These are phyloP conservation scores for Panurus biarmicus DNA, from an alignment of 2,113 vertebrate species.

Conservation along the genomic window DNA sequence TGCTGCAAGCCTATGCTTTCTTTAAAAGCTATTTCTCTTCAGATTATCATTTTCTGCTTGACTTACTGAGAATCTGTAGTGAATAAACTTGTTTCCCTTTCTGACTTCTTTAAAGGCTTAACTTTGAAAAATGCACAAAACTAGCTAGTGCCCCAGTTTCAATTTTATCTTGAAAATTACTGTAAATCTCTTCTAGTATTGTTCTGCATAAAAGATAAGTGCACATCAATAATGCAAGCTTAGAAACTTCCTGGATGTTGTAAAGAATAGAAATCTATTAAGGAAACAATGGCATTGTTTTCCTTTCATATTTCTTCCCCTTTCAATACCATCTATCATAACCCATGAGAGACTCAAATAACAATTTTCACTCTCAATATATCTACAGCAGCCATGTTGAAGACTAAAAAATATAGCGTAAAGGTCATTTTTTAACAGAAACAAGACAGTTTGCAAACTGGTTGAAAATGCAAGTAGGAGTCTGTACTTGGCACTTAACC, in stretches of 20 bases:
- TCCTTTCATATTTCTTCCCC: not conserved
- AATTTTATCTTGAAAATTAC: not conserved
- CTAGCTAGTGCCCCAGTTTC: not conserved
- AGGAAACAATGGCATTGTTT: not conserved
- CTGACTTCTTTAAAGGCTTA: slow-evolving; percentile 8
- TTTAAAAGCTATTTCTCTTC: slow-evolving; percentile 27
- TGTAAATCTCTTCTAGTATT: not conserved
- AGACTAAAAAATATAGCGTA: not conserved
- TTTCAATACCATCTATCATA: not conserved
- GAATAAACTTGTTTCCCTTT: not conserved
- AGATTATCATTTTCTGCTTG: slow-evolving; percentile 37
- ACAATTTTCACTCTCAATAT: not conserved
- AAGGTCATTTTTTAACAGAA: not conserved
- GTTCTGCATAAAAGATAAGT: not conserved
- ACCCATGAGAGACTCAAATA: not conserved
- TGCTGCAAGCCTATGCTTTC: not conserved
- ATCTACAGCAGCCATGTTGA: not conserved
- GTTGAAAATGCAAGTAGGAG: not conserved
- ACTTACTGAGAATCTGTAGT: not conserved
- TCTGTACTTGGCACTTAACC: not conserved
- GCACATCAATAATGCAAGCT: not conserved
- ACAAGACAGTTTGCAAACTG: not conserved
- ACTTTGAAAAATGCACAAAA: not conserved
- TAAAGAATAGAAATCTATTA: not conserved
- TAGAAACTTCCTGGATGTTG: not conserved